phyloP scores from a whole-genome alignment of 2,113 vertebrate genomes.

The Pelecanus crispus region DNA sequence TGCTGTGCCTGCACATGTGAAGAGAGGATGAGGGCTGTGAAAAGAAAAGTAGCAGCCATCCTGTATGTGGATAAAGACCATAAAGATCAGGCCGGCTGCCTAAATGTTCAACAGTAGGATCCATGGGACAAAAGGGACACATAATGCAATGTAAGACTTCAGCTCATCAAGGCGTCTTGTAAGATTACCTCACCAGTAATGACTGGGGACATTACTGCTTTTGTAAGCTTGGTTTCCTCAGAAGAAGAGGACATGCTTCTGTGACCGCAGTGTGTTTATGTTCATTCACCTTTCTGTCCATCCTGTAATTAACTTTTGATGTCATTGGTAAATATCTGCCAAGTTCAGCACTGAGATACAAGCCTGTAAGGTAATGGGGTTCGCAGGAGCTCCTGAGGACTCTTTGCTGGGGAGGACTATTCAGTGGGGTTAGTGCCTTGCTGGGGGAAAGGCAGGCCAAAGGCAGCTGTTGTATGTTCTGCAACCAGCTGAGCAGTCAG shows the following conservation, averaged over 20 bases:
- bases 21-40: background rate
- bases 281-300: background rate
- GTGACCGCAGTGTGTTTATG: fast-evolving
- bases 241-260: background rate
- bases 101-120: background rate
- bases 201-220: background rate
- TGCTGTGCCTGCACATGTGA: background rate
- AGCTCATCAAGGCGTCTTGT: fast-evolving
- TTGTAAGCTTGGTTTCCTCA: background rate
- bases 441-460: background rate
- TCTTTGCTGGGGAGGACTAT: background rate
- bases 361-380: background rate
- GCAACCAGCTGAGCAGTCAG: background rate
- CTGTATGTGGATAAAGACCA: background rate
- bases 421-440: background rate
- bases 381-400: background rate
- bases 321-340: background rate
- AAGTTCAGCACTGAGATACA: background rate
- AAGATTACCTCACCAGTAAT: background rate
- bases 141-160: background rate
- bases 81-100: background rate
- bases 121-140: background rate
- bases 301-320: background rate
- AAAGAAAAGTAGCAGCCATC: background rate
- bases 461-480: background rate